These are phyloP conservation scores for Junonia oenone DNA, from an alignment of 2,888 invertebrate genomes.

Conservation along the genomic window DNA sequence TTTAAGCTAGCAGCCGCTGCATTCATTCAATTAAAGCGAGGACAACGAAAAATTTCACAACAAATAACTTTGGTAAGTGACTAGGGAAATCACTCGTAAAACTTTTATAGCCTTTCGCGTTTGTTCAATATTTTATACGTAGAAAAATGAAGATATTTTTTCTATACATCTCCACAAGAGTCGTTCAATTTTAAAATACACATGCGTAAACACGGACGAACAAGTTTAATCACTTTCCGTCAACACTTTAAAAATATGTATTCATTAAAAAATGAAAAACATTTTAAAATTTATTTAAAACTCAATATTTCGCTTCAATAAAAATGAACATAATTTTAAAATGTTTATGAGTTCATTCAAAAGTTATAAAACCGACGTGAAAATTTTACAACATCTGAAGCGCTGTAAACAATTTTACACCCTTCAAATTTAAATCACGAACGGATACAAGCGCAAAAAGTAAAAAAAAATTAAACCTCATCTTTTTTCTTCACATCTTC, in stretches of 20 bases:
- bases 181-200: not conserved
- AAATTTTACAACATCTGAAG: conserved; percentile 12
- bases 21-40: conserved; percentile 24
- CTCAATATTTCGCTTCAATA: not conserved
- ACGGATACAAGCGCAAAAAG: not conserved
- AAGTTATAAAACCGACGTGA: conserved; percentile 2
- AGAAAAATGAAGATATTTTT: not conserved
- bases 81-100: conserved; percentile 23
- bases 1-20: conserved; percentile 17
- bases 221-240: too few species aligned
- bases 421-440: not conserved
- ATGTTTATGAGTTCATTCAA: conserved; percentile 5
- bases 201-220: too few species aligned
- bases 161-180: not conserved
- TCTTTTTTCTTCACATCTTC: too few species aligned
- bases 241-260: not conserved
- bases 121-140: not conserved
- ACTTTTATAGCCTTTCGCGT: conserved; percentile 14
- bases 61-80: conserved; percentile 22
- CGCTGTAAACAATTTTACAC: not conserved
- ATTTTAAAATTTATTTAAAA: not conserved
- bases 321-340: not conserved
- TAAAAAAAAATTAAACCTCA: not conserved
- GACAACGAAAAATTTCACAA: conserved; percentile 20
- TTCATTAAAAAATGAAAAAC: not conserved